phyloP scores from a whole-genome alignment of 2,113 vertebrate species.

The Anolis sagrei region DNA sequence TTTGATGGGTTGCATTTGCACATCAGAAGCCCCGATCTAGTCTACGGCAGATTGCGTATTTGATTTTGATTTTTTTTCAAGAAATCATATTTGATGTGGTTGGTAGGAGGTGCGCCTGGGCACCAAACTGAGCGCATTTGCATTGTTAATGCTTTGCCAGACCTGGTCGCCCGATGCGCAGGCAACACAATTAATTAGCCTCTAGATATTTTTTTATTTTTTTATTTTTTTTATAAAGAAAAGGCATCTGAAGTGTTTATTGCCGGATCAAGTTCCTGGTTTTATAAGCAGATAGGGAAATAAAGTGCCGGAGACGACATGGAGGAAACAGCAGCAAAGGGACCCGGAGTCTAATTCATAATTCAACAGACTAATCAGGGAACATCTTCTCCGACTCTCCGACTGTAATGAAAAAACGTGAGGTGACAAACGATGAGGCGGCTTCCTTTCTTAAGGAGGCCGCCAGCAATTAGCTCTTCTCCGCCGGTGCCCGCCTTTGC shows the following conservation, averaged over 20 bases:
- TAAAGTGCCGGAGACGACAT: slow-evolving; percentile 80
- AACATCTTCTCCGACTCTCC: slow-evolving; percentile 77
- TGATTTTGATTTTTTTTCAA: not conserved
- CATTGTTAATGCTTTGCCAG: slow-evolving; percentile 74
- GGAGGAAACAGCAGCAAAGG: slow-evolving; percentile 80
- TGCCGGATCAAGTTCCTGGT: slow-evolving; percentile 78
- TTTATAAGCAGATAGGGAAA: slow-evolving; percentile 85
- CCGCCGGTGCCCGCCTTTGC: slow-evolving; percentile 41
- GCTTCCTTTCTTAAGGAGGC: slow-evolving; percentile 63
- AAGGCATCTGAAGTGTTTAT: slow-evolving; percentile 82
- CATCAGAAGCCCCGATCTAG: not conserved
- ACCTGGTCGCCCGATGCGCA: slow-evolving; percentile 56
- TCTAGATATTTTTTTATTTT: slow-evolving; percentile 39
- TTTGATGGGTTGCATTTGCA: not conserved
- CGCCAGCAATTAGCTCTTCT: slow-evolving; percentile 65
- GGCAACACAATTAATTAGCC: slow-evolving; percentile 83
- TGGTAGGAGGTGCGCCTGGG: slow-evolving; percentile 42
- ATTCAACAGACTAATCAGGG: slow-evolving; percentile 85
- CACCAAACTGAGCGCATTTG: slow-evolving; percentile 42
- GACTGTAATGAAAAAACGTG: slow-evolving; percentile 76
- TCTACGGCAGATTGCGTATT: not conserved
- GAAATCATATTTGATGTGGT: slow-evolving; percentile 34
- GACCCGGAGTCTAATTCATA: slow-evolving; percentile 82
- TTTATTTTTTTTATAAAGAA: slow-evolving; percentile 51
- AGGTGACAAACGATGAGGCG: slow-evolving; percentile 75